phyloP scores from a whole-genome alignment of 2,888 invertebrate species.

The Lobophora halterata region DNA sequence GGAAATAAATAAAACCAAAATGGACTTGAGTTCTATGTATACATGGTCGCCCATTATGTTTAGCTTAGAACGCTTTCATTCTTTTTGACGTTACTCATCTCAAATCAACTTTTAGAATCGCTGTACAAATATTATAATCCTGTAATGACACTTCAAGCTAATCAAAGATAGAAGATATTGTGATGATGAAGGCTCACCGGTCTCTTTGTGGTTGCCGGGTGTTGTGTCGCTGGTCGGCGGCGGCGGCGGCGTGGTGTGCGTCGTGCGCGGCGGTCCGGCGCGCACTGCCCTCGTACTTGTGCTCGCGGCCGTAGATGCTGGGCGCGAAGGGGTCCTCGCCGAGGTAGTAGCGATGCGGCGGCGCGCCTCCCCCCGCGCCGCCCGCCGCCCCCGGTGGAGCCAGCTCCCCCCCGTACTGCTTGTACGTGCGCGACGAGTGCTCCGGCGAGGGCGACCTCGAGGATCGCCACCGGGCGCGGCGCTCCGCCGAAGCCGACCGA shows the following conservation, averaged over 20 bases:
- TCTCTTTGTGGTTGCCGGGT: slow-evolving; percentile 64
- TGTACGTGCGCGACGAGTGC: slow-evolving; percentile 74
- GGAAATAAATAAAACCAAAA: slow-evolving; percentile 26
- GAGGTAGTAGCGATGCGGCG: slow-evolving; percentile 89
- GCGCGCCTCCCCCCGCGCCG: slow-evolving; percentile 67
- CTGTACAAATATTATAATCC: too few species aligned
- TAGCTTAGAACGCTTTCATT: slow-evolving; percentile 5
- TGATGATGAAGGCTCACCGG: slow-evolving; percentile 57
- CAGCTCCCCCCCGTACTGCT: slow-evolving; percentile 73
- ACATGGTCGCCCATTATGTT: slow-evolving; percentile 7
- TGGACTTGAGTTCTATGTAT: too few species aligned
- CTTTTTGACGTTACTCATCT: too few species aligned
- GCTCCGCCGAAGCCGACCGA: slow-evolving; percentile 85
- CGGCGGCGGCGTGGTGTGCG: slow-evolving; percentile 58
- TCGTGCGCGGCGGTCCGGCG: slow-evolving; percentile 67
- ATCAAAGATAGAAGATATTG: not conserved
- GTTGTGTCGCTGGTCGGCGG: slow-evolving; percentile 41
- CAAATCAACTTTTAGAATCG: too few species aligned
- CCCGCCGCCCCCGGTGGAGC: slow-evolving; percentile 66
- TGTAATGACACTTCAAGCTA: too few species aligned
- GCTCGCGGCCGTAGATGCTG: slow-evolving; percentile 91
- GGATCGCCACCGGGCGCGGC: slow-evolving; percentile 83
- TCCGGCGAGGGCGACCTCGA: slow-evolving; percentile 82
- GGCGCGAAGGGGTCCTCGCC: slow-evolving; percentile 93
- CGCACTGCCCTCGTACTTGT: slow-evolving; percentile 88